phyloP scores from a whole-genome alignment of 2,888 invertebrate genomes.

The Tipula lateralis region DNA sequence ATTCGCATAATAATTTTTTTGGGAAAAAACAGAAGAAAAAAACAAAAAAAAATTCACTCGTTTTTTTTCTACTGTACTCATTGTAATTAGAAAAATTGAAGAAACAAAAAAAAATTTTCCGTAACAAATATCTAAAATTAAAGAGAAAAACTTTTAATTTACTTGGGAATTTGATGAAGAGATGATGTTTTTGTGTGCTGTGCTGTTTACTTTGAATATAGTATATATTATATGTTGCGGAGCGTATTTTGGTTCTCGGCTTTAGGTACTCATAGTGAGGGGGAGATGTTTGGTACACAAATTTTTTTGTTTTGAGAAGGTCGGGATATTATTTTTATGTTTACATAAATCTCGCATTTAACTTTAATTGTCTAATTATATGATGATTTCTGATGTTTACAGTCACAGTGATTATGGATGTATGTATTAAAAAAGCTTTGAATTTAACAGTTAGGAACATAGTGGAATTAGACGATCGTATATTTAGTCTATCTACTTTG shows the following conservation, averaged over 20 bases:
- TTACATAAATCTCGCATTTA: too few species aligned
- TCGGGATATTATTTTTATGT: too few species aligned
- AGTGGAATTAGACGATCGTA: too few species aligned
- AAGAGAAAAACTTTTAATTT: conserved; percentile 19
- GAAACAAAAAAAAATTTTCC: background rate
- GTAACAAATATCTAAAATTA: background rate
- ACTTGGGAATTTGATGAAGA: conserved; percentile 19
- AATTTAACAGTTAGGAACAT: too few species aligned
- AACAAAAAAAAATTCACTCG: background rate
- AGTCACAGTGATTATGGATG: too few species aligned
- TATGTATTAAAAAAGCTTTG: too few species aligned
- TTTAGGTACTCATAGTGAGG: background rate
- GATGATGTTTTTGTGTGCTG: background rate
- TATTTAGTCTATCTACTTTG: too few species aligned
- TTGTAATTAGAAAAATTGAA: conserved; percentile 7
- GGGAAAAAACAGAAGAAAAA: background rate
- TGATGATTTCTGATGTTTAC: too few species aligned
- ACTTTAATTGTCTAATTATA: too few species aligned
- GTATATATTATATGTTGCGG: background rate
- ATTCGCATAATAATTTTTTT: conserved; percentile 8
- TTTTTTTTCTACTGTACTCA: background rate
- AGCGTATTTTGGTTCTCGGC: background rate
- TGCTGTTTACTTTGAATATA: background rate
- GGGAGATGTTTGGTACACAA: background rate
- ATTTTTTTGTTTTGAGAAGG: background rate